Evolutionary conservation across 1,140 invertebrate species (phyloP), one percentile per base, ranked within the genome.

Genomic region (Cephus cinctus): DNA sequence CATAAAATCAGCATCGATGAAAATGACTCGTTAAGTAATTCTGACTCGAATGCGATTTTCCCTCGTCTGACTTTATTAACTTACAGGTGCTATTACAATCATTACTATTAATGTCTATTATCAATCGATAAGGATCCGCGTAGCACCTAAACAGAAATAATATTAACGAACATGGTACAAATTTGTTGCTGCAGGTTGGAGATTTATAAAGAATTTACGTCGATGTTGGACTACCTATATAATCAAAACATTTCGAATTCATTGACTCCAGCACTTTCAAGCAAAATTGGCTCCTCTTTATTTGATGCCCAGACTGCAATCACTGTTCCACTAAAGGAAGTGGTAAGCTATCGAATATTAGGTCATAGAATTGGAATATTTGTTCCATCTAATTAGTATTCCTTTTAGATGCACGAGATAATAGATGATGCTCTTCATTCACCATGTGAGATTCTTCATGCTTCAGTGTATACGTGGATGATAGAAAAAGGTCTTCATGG

Each of bases 401-500:
- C 31, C 2, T 58, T 61, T 43, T 9, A 76, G 61, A 51, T 73
- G 2, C 65, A 76, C 2, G 72, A 78, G 34, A 78, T 81, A 2
- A 78, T 81, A 23, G 53, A 70, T 1, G 68, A 74, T 32, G 70
- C 71, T 2, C 61, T 85, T 2, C 71, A 78, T 36, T 74, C 77
- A 2, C 73, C 87, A 8, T 96, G 98, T 77, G 92, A 97, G 68
- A 77, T 94, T 6, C 81, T 96, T 36, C 95, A 98, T 69, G 86
- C 92, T 0, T 84, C 89, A 0, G 77, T 98, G 0, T 98, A 98
- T 67, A 88, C 94, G 56, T 99, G 96, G 96, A 82, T 99, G 67
- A 83, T 96, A 23, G 83, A 85, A 12, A 86, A 87, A 60, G 82
- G 86, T 56, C 77, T 90, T 59, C 80, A 83, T 39, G 85, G 86